Conservation (phyloP, 2,797 vertebrate species). For the Anguilla anguilla region DNA sequence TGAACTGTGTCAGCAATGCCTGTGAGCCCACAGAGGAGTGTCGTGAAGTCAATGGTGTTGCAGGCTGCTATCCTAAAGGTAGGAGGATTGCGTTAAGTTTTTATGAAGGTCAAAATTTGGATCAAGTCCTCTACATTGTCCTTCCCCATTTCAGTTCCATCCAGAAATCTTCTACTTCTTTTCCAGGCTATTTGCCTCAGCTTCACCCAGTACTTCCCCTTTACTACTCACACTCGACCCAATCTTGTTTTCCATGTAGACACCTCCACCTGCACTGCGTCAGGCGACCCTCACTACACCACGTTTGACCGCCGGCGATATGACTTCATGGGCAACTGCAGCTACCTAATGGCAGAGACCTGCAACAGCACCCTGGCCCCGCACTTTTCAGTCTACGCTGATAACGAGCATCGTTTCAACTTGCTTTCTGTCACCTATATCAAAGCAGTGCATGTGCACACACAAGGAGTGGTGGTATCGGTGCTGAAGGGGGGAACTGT, state of each 20-base stretch:
- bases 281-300: constrained; percentile 76
- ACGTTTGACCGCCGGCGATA: constrained; percentile 72
- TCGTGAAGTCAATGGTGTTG: constrained; percentile 60
- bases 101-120: not conserved
- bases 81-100: not conserved
- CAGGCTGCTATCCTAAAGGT: constrained; percentile 77
- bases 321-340: constrained; percentile 81
- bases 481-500: constrained; percentile 73
- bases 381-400: constrained; percentile 70
- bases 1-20: constrained; percentile 71
- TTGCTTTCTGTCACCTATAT: constrained; percentile 67
- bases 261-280: constrained; percentile 65
- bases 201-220: not conserved
- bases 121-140: not conserved
- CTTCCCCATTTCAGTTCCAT: not conserved
- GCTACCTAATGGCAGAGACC: constrained; percentile 70
- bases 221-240: not conserved
- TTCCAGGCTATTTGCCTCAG: not conserved
- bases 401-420: constrained; percentile 75
- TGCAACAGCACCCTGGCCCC: constrained; percentile 66
- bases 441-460: constrained; percentile 73
- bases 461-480: constrained; percentile 65
- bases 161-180: not conserved
- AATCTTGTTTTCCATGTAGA: constrained; percentile 44
- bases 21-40: constrained; percentile 74